Percentiles rank a stretch among this genome's conserved stretches.
Conservation (phyloP, 2,797 vertebrate genomes). For the Anabas testudineus region DNA sequence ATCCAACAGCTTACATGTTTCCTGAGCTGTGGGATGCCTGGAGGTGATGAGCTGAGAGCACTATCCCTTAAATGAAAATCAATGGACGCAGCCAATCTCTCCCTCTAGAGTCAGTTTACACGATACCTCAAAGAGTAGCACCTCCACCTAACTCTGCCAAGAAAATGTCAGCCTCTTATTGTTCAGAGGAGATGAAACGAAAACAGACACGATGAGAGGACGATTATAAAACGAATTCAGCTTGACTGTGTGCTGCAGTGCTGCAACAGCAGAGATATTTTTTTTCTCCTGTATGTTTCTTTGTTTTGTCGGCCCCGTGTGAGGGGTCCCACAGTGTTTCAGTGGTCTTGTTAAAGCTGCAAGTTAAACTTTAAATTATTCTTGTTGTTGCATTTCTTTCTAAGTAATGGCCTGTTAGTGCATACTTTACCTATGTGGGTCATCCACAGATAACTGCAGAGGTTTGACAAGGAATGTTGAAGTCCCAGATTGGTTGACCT, state of each 20-base stretch:
- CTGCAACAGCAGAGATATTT: neutral
- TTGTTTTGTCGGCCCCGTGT: neutral
- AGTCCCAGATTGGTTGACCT: slow-evolving; percentile 35
- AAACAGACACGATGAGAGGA: slow-evolving; percentile 27
- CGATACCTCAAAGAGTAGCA: slow-evolving; percentile 48
- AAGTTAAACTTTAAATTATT: neutral
- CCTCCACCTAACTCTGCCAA: slow-evolving; percentile 31
- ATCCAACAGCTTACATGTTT: neutral
- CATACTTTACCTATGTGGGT: neutral
- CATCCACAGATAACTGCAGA: slow-evolving; percentile 17
- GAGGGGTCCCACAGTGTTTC: neutral
- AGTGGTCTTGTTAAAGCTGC: neutral
- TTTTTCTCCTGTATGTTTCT: neutral
- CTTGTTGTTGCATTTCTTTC: neutral
- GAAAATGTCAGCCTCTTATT: slow-evolving; percentile 38
- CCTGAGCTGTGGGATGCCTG: slow-evolving; percentile 15
- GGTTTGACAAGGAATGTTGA: slow-evolving; percentile 37
- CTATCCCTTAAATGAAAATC: slow-evolving; percentile 69
- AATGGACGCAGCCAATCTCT: slow-evolving; percentile 49
- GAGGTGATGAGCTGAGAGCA: slow-evolving; percentile 41
- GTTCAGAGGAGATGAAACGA: slow-evolving; percentile 33
- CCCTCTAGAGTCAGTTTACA: slow-evolving; percentile 48
- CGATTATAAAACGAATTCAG: slow-evolving; percentile 23
- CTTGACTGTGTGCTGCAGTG: neutral
- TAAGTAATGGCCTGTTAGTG: slow-evolving; percentile 7